These are phyloP conservation scores for Rhingia rostrata DNA, from an alignment of 2,888 invertebrate genomes.

Conservation along the genomic window DNA sequence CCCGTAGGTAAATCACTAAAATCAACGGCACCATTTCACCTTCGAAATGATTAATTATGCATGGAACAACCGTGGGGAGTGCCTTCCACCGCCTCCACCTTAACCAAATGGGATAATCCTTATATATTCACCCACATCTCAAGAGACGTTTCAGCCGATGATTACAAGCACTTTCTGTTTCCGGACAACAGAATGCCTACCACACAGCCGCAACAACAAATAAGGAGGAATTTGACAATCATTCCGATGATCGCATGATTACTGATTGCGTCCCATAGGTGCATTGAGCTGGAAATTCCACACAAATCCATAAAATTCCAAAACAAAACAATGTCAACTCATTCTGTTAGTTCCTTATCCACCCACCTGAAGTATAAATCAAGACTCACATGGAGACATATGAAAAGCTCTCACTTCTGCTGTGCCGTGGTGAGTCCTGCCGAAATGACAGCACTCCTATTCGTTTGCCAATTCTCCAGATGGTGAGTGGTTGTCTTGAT, in stretches of 20 bases:
- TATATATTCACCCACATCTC: slow-evolving; percentile 57
- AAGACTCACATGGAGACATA: not conserved
- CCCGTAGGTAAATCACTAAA: slow-evolving; percentile 59
- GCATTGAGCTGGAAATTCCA: slow-evolving; percentile 53
- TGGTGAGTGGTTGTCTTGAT: slow-evolving; percentile 63
- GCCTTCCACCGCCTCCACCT: slow-evolving; percentile 33
- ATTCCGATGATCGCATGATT: slow-evolving; percentile 60
- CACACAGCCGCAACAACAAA: not conserved
- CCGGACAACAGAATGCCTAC: slow-evolving; percentile 41
- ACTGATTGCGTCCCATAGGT: slow-evolving; percentile 57
- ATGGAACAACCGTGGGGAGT: slow-evolving; percentile 60
- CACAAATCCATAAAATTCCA: not conserved
- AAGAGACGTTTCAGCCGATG: slow-evolving; percentile 14
- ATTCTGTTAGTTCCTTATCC: slow-evolving; percentile 34
- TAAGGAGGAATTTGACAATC: slow-evolving; percentile 42
- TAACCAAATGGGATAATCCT: slow-evolving; percentile 43
- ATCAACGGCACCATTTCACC: slow-evolving; percentile 50
- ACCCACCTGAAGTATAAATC: slow-evolving; percentile 12
- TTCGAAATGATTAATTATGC: slow-evolving; percentile 67
- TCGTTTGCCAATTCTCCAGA: slow-evolving; percentile 45
- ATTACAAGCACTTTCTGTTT: slow-evolving; percentile 60
- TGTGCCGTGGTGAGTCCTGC: not conserved
- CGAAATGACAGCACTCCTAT: slow-evolving; percentile 41
- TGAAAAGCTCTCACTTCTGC: slow-evolving; percentile 30
- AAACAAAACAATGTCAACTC: slow-evolving; percentile 57